Conservation (phyloP, 2,797 vertebrate genomes). For the Alauda arvensis region DNA sequence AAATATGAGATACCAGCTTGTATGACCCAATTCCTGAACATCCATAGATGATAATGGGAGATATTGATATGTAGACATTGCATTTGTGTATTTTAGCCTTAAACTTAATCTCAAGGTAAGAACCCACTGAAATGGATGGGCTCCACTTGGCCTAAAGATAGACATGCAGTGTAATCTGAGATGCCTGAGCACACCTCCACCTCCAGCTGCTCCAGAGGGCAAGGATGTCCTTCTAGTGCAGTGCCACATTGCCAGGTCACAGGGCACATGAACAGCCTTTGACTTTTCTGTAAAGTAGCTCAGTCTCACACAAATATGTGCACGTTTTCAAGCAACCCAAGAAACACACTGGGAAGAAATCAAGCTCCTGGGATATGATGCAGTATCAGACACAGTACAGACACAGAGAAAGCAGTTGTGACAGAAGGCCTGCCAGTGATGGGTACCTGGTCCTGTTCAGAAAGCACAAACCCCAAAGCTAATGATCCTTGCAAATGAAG, state of each 20-base stretch:
- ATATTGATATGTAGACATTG: fast-evolving
- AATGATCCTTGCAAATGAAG: not conserved
- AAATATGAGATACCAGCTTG: not conserved
- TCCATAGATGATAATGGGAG: not conserved
- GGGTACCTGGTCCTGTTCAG: not conserved
- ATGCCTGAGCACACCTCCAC: fast-evolving
- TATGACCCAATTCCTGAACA: not conserved
- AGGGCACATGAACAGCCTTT: not conserved
- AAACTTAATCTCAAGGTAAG: not conserved
- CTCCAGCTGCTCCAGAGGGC: not conserved
- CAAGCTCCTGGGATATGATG: not conserved
- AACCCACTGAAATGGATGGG: not conserved
- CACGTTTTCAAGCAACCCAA: not conserved
- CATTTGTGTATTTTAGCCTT: not conserved
- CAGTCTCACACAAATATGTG: not conserved
- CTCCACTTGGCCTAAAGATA: not conserved
- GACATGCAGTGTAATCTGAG: not conserved
- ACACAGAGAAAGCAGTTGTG: not conserved
- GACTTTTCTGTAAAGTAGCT: not conserved
- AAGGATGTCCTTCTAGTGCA: not conserved
- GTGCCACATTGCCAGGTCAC: not conserved
- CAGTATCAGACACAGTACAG: not conserved
- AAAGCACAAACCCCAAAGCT: not conserved
- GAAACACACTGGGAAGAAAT: not conserved
- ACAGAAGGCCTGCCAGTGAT: not conserved